Evolutionary conservation across 2,888 invertebrate species (phyloP), one percentile per base, ranked within the genome.

Genomic region (Calameuta filiformis): DNA sequence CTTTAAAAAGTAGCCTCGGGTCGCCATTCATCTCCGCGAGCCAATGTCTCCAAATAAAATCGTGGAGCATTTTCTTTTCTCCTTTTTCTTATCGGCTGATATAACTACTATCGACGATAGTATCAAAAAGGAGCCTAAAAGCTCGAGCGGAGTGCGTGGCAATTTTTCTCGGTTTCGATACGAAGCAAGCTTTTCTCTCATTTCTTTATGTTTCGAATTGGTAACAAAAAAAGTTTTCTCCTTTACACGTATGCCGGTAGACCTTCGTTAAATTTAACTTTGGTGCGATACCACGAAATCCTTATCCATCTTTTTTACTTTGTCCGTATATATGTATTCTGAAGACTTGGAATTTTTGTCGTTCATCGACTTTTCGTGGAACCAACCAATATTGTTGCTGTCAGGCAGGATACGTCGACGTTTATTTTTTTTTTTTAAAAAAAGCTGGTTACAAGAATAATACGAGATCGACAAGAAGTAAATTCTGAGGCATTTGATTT

Each of bases 1-100:
- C 9, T 56, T 40, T 40, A 9, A 56, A 56, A 56, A 56, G 40
- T 56, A 23, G 15, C 40, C 40, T 23, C 40, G 40, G 6, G 23
- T 56, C 2, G 6, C 23, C 40, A 73, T 33, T 37, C 77, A 79
- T 56, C 35, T 76, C 76, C 40, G 30, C 77, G 68, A 69, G 73
- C n/a, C 23, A 75, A n/a, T 68, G 40, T 75, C 56, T 76, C 77
- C 37, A 73, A 37, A 40, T 75, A 68, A 75, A 30, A 35, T 74
- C 12, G 23, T 56, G 40, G 23, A 56, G 15, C 6, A 9, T 9
- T 34, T 73, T 40, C 37, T 78, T 69, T 33, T 37, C 33, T 68
- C 68, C 71, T 75, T 76, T 37, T 37, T 68, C 73, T 76, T 76
- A 40, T 35, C 35, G 35, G 12, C 12, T 35, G 35, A 35, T 35